Evolutionary conservation across 2,888 invertebrate species (phyloP).

Genomic region (Petrophora chlorosata): DNA sequence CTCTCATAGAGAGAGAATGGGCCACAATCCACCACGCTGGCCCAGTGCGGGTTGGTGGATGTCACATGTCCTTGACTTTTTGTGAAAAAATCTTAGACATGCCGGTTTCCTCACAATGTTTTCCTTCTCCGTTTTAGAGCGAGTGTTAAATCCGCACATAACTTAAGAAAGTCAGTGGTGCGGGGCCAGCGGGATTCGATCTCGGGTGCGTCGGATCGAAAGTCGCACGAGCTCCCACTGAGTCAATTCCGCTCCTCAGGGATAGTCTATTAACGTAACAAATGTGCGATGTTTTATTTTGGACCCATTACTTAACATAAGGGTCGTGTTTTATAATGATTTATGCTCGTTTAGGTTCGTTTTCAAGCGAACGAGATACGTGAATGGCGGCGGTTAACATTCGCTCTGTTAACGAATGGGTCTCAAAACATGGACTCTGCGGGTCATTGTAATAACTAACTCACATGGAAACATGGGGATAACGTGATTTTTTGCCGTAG

Average conservation of each 20-base stretch:
- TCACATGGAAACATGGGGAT: conserved; percentile 26
- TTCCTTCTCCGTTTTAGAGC: no score
- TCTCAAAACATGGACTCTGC: conserved; percentile 32
- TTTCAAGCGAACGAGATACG: conserved; percentile 44
- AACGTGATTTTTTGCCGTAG: conserved; percentile 10
- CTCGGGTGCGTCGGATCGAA: no score
- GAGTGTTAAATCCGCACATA: no score
- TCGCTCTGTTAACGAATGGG: conserved; percentile 35
- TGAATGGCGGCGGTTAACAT: conserved; percentile 39
- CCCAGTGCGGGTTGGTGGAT: no score
- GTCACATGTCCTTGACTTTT: no score
- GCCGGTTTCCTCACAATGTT: no score
- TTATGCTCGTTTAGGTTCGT: conserved; percentile 45
- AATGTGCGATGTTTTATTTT: conserved; percentile 52
- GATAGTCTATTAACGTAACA: conserved; percentile 45
- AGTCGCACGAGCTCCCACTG: no score
- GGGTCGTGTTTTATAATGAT: conserved; percentile 43
- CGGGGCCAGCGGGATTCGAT: no score
- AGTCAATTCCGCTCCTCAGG: conserved; percentile 5
- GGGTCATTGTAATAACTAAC: conserved; percentile 37
- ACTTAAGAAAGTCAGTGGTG: no score
- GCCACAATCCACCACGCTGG: no score
- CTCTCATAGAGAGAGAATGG: no score
- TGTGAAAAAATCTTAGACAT: no score
- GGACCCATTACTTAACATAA: conserved; percentile 43